Percentiles rank a stretch among this genome's conserved stretches.
phyloP scores from a whole-genome alignment of 2,113 vertebrate species.

The Cyphomyrus discorhynchus region DNA sequence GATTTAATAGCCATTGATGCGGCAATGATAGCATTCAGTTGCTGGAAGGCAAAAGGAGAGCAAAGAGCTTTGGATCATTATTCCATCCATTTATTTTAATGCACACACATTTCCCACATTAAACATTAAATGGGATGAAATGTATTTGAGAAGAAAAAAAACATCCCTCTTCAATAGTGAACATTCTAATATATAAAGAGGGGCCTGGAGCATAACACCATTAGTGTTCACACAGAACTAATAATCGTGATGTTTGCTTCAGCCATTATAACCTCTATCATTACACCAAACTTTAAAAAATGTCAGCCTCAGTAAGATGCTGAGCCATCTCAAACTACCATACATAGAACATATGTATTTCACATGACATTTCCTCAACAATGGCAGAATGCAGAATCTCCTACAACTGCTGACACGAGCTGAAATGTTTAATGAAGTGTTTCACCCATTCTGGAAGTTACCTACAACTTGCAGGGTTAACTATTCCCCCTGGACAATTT shows the following conservation, averaged over 20 bases:
- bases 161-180: not conserved
- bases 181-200: not conserved
- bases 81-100: not conserved
- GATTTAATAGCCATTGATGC: constrained; percentile 92
- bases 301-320: not conserved
- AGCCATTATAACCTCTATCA: not conserved
- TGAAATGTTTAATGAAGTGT: not conserved
- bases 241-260: not conserved
- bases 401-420: not conserved
- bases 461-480: not conserved
- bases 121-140: not conserved
- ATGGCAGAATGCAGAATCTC: not conserved
- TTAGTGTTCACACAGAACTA: not conserved
- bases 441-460: not conserved
- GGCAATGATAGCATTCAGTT: constrained; percentile 86
- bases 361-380: not conserved
- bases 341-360: not conserved
- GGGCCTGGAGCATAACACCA: not conserved
- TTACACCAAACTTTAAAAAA: not conserved
- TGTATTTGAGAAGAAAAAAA: not conserved
- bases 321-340: not conserved
- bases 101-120: not conserved
- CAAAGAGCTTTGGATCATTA: not conserved
- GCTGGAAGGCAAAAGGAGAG: constrained; percentile 54
- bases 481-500: not conserved